phyloP scores from a whole-genome alignment of 2,888 invertebrate genomes.

The Cordilura impudica region DNA sequence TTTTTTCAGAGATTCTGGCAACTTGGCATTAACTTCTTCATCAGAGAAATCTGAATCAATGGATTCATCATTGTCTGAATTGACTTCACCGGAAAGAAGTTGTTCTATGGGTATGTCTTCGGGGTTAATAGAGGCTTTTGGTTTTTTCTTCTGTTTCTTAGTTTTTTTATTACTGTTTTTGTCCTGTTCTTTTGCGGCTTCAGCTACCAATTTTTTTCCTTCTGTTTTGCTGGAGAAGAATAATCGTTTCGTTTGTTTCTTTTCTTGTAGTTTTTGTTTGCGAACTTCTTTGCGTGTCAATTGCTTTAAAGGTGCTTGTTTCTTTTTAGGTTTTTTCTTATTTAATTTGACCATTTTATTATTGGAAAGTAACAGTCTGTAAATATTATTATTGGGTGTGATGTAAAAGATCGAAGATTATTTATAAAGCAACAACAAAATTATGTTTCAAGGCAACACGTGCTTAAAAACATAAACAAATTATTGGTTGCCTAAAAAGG shows the following conservation, averaged over 20 bases:
- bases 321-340: slow-evolving; percentile 57
- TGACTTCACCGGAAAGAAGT: slow-evolving; percentile 66
- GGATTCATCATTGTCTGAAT: slow-evolving; percentile 69
- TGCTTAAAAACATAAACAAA: not conserved
- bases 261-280: slow-evolving; percentile 84
- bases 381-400: too few species aligned
- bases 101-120: slow-evolving; percentile 68
- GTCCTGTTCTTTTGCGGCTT: slow-evolving; percentile 63
- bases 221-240: slow-evolving; percentile 72
- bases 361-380: too few species aligned
- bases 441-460: not conserved
- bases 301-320: slow-evolving; percentile 55
- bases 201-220: slow-evolving; percentile 69
- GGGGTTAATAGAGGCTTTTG: slow-evolving; percentile 62
- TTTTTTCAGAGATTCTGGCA: slow-evolving; percentile 55
- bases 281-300: slow-evolving; percentile 84
- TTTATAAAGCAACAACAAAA: not conserved
- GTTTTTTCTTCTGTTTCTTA: slow-evolving; percentile 17
- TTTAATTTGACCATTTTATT: slow-evolving; percentile 43
- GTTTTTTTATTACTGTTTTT: slow-evolving; percentile 21
- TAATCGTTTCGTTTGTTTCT: slow-evolving; percentile 80
- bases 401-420: not conserved
- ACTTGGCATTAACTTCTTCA: slow-evolving; percentile 69
- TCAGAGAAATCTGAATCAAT: slow-evolving; percentile 75
- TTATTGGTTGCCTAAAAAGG: not conserved